Percentiles rank a stretch among this genome's conserved stretches.
phyloP scores from a whole-genome alignment of 2,797 vertebrate species.

The Pseudocheirus occidentalis region DNA sequence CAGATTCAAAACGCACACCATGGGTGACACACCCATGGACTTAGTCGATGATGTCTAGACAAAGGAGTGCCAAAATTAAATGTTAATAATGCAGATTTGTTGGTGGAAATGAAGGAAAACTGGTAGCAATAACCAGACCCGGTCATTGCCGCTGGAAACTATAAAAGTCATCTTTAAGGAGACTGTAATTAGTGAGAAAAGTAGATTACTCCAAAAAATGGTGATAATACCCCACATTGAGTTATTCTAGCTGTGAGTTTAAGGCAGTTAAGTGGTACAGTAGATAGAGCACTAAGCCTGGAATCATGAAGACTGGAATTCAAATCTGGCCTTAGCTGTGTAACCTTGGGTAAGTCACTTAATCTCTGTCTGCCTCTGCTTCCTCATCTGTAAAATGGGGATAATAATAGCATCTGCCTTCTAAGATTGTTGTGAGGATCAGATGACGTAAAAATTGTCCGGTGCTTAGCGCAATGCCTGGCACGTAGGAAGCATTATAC shows the following conservation, averaged over 20 bases:
- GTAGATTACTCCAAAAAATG: neutral
- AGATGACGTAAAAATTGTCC: neutral
- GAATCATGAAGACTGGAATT: neutral
- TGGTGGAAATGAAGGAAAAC: no score
- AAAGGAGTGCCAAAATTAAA: no score
- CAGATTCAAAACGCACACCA: no score
- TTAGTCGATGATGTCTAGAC: no score
- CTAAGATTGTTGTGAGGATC: neutral
- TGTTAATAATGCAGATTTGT: no score
- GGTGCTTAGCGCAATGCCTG: neutral
- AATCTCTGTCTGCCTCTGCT: neutral
- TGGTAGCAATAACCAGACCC: no score
- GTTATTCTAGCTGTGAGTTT: neutral
- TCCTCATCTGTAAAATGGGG: neutral
- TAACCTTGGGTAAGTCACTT: neutral
- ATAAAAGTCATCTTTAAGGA: neutral
- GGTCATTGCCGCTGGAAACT: no score
- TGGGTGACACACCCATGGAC: no score
- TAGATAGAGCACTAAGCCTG: neutral
- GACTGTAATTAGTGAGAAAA: neutral
- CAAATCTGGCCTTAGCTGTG: neutral
- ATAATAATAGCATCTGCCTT: neutral
- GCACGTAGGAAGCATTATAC: neutral
- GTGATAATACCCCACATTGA: neutral
- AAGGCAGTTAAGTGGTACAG: neutral